Conservation (phyloP, 1,140 invertebrate genomes). For the Whitmania pigra region DNA sequence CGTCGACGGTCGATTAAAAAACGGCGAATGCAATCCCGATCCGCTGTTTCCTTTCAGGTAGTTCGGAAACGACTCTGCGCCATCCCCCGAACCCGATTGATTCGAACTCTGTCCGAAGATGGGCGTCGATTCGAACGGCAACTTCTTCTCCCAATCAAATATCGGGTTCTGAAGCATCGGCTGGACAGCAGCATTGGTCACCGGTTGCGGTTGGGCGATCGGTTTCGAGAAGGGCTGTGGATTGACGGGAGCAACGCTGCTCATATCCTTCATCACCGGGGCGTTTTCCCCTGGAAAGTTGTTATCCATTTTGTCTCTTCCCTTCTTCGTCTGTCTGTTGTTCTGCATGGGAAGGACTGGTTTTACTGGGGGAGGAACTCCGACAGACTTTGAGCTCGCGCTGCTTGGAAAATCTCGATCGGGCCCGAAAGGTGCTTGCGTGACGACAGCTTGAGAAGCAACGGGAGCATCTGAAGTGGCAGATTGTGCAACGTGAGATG, state of each 20-base stretch:
- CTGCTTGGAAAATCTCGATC: too few relatives aligned
- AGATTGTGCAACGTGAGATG: too few relatives aligned
- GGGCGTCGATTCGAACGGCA: not conserved
- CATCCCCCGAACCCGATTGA: not conserved
- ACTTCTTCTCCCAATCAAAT: not conserved
- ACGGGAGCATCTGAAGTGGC: too few relatives aligned
- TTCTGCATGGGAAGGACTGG: slow-evolving; percentile 3
- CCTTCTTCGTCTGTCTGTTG: slow-evolving; percentile 1
- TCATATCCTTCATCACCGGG: not conserved
- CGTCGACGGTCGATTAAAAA: not conserved
- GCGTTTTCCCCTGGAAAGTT: not conserved
- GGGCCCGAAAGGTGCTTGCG: too few relatives aligned
- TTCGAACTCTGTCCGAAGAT: not conserved
- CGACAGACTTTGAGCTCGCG: too few relatives aligned
- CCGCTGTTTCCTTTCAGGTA: not conserved
- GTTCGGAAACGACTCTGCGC: not conserved
- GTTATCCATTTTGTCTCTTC: not conserved
- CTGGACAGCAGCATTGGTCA: not conserved
- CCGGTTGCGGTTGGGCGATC: not conserved
- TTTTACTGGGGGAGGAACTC: not conserved
- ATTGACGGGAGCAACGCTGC: not conserved
- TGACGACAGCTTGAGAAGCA: too few relatives aligned
- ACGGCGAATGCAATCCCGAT: not conserved
- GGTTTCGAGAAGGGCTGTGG: not conserved
- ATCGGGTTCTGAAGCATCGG: not conserved